A percentile compares a stretch with the other conserved stretches of the same genome.
Conservation (phyloP, 1,140 invertebrate species). For the Diorhabda carinulata region DNA sequence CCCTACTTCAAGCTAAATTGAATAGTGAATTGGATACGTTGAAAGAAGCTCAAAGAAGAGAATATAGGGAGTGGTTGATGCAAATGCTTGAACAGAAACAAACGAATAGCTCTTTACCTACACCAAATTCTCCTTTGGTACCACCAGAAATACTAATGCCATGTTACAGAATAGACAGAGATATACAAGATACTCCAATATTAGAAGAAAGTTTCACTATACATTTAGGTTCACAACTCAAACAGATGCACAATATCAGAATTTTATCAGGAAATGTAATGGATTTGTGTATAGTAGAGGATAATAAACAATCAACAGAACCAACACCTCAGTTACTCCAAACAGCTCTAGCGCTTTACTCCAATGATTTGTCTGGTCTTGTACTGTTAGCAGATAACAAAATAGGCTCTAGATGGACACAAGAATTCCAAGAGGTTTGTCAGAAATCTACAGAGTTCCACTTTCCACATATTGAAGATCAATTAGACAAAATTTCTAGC, state of each 20-base stretch:
- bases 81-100: constrained; percentile 67
- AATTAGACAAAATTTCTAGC: constrained; percentile 67
- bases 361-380: constrained; percentile 81
- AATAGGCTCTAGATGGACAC: constrained; percentile 68
- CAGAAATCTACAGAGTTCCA: constrained; percentile 80
- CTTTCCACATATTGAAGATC: constrained; percentile 80
- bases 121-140: constrained; percentile 47
- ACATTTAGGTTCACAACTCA: constrained; percentile 94
- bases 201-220: constrained; percentile 96
- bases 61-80: constrained; percentile 81
- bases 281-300: constrained; percentile 73
- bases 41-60: constrained; percentile 71
- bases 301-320: constrained; percentile 56
- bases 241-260: constrained; percentile 96
- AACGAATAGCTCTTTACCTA: constrained; percentile 51
- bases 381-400: constrained; percentile 80
- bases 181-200: constrained; percentile 44
- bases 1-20: constrained; percentile 67
- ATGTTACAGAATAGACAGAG: constrained; percentile 9
- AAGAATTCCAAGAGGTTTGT: constrained; percentile 62
- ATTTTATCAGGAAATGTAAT: constrained; percentile 82
- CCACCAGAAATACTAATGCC: constrained; percentile 25
- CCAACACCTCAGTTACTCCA: constrained; percentile 78
- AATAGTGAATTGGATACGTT: constrained; percentile 69
- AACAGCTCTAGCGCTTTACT: constrained; percentile 91